Evolutionary conservation across 1,140 invertebrate species (phyloP), one percentile per base, ranked within the genome.

Genomic region (Ostrea denselamellosa): DNA sequence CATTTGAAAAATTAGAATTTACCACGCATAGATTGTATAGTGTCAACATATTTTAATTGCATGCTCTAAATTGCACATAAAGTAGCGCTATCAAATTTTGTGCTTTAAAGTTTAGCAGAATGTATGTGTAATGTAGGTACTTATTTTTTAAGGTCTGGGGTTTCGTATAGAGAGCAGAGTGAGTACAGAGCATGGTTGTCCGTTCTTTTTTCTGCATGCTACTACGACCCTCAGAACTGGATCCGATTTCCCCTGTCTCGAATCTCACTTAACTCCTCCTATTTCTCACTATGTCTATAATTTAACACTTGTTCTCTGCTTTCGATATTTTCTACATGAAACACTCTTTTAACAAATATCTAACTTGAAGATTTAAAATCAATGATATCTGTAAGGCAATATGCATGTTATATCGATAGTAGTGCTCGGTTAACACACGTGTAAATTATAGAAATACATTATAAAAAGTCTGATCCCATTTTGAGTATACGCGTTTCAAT

Each of bases 101-200:
- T 44, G 14, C 10, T 71, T 71, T 19, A 19, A 25, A 22, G 28
- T 28, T 25, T 77, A 77, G 68, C 12, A 5, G 12, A 28, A 77
- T 28, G 68, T 77, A 28, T 77, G 28, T 62, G 25, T 77, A 77
- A 77, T 77, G 68, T 77, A 77, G 68, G 14, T 77, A 34, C 25
- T 77, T 77, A 25, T 77, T 34, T 77, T 77, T 77, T 77, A 77
- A 77, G 68, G 68, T 77, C 68, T 34, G 12, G 9, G 68, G 68
- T 77, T 34, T 28, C 68, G 68, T 77, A 17, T 77, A 14, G 68
- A 77, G 68, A 22, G 28, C 8, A 77, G 68, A 77, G 68, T 77
- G 68, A 77, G 68, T 77, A 77, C 68, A 34, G 25, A 28, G 68
- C 68, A 77, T 77, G 68, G 28, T 34, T 77, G 22, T 9, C 68